Percentiles rank a stretch among this genome's conserved stretches.
phyloP scores from a whole-genome alignment of 2,888 invertebrate species.

The Kuschelorhynchus macadamiae region DNA sequence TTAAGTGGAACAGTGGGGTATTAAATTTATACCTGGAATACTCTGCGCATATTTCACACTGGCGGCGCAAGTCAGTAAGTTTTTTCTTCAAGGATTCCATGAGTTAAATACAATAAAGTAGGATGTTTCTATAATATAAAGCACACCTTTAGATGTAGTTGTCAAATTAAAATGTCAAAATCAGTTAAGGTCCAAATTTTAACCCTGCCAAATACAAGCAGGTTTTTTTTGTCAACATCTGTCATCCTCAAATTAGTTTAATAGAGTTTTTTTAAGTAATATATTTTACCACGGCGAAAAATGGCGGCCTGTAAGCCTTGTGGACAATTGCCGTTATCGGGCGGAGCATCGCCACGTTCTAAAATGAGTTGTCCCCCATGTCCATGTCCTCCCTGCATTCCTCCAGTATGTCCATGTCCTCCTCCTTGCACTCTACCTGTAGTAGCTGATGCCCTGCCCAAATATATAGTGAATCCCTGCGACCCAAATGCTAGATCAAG shows the following conservation, averaged over 20 bases:
- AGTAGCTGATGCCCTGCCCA: slow-evolving; percentile 58
- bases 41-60: too few relatives aligned
- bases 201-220: background rate
- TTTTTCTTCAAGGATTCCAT: too few relatives aligned
- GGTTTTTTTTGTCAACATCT: slow-evolving; percentile 20
- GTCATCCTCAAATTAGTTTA: slow-evolving; percentile 23
- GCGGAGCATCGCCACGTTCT: slow-evolving; percentile 48
- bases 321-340: slow-evolving; percentile 49
- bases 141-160: too few relatives aligned
- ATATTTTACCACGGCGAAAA: slow-evolving; percentile 16
- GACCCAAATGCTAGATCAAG: slow-evolving; percentile 48
- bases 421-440: slow-evolving; percentile 55
- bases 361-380: slow-evolving; percentile 51
- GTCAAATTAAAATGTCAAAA: slow-evolving; percentile 4
- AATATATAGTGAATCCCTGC: slow-evolving; percentile 60
- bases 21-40: too few relatives aligned
- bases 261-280: background rate
- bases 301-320: slow-evolving; percentile 60
- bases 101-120: too few relatives aligned
- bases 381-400: slow-evolving; percentile 46
- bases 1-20: too few relatives aligned
- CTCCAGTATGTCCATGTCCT: slow-evolving; percentile 51
- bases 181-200: slow-evolving; percentile 13
- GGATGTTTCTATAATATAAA: too few relatives aligned
- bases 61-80: too few relatives aligned